phyloP scores from a whole-genome alignment of 2,113 vertebrate genomes.

The Origma solitaria region DNA sequence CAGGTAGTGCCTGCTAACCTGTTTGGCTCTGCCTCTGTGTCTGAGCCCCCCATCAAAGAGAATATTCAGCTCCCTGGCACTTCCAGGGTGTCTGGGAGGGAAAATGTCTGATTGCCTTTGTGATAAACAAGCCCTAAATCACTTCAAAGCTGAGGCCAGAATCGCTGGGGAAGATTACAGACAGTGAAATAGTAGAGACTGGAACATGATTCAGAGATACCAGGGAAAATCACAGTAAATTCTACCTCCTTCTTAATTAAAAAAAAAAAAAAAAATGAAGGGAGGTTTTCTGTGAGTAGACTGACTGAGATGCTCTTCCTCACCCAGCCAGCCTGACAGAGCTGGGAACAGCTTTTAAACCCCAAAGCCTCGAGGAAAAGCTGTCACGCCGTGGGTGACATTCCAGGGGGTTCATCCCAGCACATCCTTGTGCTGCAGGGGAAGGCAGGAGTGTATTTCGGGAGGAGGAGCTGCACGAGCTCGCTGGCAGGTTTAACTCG shows the following conservation, averaged over 20 bases:
- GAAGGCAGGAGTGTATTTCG: accelerated
- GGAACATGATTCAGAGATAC: neutral
- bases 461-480: neutral
- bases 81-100: neutral
- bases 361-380: neutral
- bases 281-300: neutral
- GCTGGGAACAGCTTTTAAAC: neutral
- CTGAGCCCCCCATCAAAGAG: neutral
- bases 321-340: neutral
- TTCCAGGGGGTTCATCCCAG: neutral
- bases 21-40: neutral
- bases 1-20: neutral
- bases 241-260: neutral
- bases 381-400: neutral
- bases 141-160: neutral
- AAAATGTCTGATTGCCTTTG: neutral
- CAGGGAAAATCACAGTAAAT: neutral
- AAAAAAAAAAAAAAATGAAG: neutral
- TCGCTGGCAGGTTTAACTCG: neutral
- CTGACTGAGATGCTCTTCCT: neutral
- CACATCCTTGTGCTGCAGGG: neutral
- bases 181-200: neutral
- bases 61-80: neutral
- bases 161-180: neutral
- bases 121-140: neutral